These are phyloP conservation scores for Spialia ferax DNA, from an alignment of 2,888 invertebrate species.

Conservation along the genomic window DNA sequence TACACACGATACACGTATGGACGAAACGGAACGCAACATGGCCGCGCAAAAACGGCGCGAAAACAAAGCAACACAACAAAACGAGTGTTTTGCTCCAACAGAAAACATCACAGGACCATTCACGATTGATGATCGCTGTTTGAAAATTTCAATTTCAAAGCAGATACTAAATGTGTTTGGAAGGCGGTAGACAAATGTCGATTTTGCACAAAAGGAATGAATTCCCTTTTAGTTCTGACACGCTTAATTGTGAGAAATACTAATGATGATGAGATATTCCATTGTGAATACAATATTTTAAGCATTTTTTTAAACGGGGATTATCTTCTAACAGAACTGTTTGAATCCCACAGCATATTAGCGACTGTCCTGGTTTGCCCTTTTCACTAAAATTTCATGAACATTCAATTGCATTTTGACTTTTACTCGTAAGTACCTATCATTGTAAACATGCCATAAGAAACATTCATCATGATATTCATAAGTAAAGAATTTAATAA, in stretches of 20 bases:
- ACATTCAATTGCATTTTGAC: too few species aligned
- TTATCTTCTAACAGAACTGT: too few species aligned
- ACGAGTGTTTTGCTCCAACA: constrained; percentile 29
- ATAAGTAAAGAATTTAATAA: too few species aligned
- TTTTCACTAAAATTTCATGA: too few species aligned
- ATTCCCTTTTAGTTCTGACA: constrained; percentile 4
- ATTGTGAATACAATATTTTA: too few species aligned
- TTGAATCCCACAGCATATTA: too few species aligned
- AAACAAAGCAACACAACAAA: constrained; percentile 28
- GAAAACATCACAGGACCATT: constrained; percentile 20
- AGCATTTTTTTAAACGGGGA: too few species aligned
- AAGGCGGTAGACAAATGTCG: constrained; percentile 7
- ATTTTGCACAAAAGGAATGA: constrained; percentile 11
- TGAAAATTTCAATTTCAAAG: constrained; percentile 32
- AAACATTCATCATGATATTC: too few species aligned
- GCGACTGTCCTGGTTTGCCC: too few species aligned
- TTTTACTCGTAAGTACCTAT: too few species aligned
- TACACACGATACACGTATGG: constrained; percentile 22
- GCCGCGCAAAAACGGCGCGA: constrained; percentile 33
- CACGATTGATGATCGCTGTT: constrained; percentile 34
- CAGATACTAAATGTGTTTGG: constrained; percentile 14
- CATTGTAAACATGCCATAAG: too few species aligned
- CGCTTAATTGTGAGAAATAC: constrained; percentile 1
- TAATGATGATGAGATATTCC: not conserved
- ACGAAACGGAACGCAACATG: constrained; percentile 17